Base-by-base conservation (phyloP, 2,113 vertebrate genomes). In the Indri indri region DNA sequence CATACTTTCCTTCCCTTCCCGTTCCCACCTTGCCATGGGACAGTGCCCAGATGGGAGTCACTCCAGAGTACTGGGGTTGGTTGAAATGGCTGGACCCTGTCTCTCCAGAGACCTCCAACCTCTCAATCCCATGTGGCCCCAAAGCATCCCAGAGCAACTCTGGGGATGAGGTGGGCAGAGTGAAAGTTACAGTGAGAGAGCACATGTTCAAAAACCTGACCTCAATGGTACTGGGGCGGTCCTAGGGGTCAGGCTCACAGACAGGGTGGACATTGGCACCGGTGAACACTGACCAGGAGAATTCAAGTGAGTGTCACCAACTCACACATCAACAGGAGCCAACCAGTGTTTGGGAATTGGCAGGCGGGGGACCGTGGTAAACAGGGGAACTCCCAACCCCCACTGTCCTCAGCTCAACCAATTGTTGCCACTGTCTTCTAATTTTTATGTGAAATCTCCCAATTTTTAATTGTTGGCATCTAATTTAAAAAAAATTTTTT, bases 401-500 rank as follows among this genome's bases (percentile, higher is more conserved):
- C 34, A 23, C 77, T 8, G 17, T 68, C 50, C 40, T 82, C 47
- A 85, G 74, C 65, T 97, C 88, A 80, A 71, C 47, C 61, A 37
- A 5, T 5, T 68, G 8, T 89, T 90, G 90, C 71, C 52, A 95
- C 76, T 52, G 16, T 82, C 71, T 96, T 81, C 82, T 52, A 61
- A 8, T 91, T 94, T 96, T 96, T 92, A 88, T 34, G 77, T 65
- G 88, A 96, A 90, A 71, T 90, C 47, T 96, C 18, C 47, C 61
- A 80, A 59, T 82, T 97, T 96, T 84, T 81, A 92, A 93, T 73
- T 79, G 71, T 92, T 84, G 81, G 32, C 88, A 79, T 92, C 47
- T 83, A 63, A 47, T 91, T 27, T 34, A 5, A 52, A 90, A 83
- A 18, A 57, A 97, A 97, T 83, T 96, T 92, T 90, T 57, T n/a